phyloP scores from a whole-genome alignment of 2,888 invertebrate genomes.

The Apomyelois bistriatella region DNA sequence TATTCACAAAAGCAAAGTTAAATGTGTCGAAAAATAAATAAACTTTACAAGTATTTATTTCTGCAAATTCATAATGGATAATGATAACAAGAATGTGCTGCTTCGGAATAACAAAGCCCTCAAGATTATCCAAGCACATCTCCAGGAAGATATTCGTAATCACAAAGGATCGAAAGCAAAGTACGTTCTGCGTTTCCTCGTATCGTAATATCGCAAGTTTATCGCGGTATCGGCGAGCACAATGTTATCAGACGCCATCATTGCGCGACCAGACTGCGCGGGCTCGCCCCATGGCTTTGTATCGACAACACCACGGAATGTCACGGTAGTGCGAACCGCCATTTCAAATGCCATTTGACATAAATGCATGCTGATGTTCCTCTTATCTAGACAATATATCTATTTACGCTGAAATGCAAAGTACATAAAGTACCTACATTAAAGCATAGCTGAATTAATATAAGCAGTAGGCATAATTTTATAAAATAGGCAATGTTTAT shows the following conservation, averaged over 20 bases:
- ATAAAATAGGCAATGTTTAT: too few species aligned
- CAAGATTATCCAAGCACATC: not conserved
- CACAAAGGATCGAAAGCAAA: constrained; percentile 1
- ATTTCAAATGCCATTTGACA: constrained; percentile 27
- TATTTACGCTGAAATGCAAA: not conserved
- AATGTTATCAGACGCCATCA: constrained; percentile 49
- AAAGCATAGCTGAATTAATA: not conserved
- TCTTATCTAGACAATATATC: constrained; percentile 16
- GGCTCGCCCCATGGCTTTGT: constrained; percentile 22
- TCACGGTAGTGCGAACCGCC: constrained; percentile 25
- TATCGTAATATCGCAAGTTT: constrained; percentile 21
- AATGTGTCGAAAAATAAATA: too few species aligned
- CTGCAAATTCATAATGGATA: not conserved
- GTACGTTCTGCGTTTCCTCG: constrained; percentile 5
- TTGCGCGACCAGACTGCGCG: constrained; percentile 27
- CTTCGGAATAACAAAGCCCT: not conserved
- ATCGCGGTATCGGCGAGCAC: constrained; percentile 48
- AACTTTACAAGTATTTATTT: too few species aligned
- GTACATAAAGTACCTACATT: not conserved
- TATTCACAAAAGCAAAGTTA: not conserved
- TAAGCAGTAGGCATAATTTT: not conserved
- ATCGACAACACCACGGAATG: constrained; percentile 23
- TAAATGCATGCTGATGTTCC: constrained; percentile 22
- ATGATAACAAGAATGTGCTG: not conserved
- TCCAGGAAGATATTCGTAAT: not conserved